Base-by-base conservation (phyloP, 2,113 vertebrate genomes). In the Callocephalon fimbriatum region DNA sequence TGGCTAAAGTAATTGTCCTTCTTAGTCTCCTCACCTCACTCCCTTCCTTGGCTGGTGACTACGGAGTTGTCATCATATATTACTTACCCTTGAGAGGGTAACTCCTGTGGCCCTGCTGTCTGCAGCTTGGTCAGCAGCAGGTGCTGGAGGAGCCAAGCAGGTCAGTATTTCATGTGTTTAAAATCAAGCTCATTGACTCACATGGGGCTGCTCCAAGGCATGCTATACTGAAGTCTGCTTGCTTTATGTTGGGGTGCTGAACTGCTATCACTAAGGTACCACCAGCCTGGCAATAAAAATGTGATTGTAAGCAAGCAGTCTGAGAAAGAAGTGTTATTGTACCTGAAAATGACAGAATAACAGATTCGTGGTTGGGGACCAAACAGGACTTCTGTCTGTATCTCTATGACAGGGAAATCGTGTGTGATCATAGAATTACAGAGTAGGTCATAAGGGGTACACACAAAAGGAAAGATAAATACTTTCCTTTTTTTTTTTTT, bases 161-260 rank as follows among this genome's bases (percentile, higher is more conserved):
- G 90, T 93, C 82, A 96, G 83, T 97, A 93, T 94, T 96, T 96
- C 75, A 73, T 96, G 88, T 91, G 61, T 93, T 97, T 86, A 59
- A 92, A 95, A 92, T 77, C 79, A 86, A 93, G 67, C 92, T 83
- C 70, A 59, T 68, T 78, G 68, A 31, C 44, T 95, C 79, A 5
- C 65, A 84, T 78, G 96, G 84, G 90, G 83, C 89, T 81, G 88
- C 76, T 92, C 51, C 40, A 48, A 95, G 65, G 17, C 90, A 38
- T 7, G 3, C 45, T 86, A 2, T 29, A 48, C 4, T 2, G 48
- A 35, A 35, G 29, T 35, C 31, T 47, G 35, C 72, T 77, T 73
- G 9, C 85, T 90, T 79, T 62, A 12, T 5, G 48, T 20, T 83
- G 78, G 53, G 91, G 67, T 44, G 42, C 82, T 91, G 77, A 92